Evolutionary conservation across 2,888 invertebrate genomes (phyloP), one percentile per base, ranked within the genome.

Genomic region (Drosophila multiciliata): DNA sequence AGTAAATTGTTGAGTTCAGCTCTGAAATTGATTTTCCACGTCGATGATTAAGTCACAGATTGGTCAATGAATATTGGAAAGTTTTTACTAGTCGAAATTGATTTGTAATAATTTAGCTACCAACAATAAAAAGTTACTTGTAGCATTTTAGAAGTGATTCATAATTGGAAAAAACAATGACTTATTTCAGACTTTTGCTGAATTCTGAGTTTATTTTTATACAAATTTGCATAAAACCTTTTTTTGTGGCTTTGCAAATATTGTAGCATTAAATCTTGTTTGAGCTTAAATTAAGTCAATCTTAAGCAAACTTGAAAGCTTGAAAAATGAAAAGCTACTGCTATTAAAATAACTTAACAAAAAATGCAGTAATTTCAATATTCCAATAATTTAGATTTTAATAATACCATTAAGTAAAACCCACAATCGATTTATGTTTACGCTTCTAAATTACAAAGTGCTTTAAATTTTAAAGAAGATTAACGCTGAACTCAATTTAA

Each of bases 1-100:
- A 36, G 33, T 29, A 36, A 26, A 38, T 36, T 52, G 33, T 15
- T 45, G 20, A 36, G 35, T 61, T 62, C 8, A 33, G 23, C 38
- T 33, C 1, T 6, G 17, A 50, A 59, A 49, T 40, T n/a, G 15
- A 23, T 45, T 45, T 23, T 45, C 15, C 15, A 23, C 4, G 15
- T 29, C 38, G n/a, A 26, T 38, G 26, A 38, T 38, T 6, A 29
- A n/a, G 38, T n/a, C 15, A 8, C 17, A n/a, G 29, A n/a, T 12
- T 29, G 23, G 23, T 15, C 15, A 45, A 49, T 49, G 5, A 17
- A 49, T 29, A 9, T 49, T 26, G 49, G 49, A 49, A 49, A 26
- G 9, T 26, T 49, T 49, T 17, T 29, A 23, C 45, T 15, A 15
- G 7, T 45, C 7, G 12, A 20, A 45, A 45, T 12, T 3, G 12